Base-by-base conservation (phyloP, 2,113 vertebrate genomes). In the Lophura nycthemera region DNA sequence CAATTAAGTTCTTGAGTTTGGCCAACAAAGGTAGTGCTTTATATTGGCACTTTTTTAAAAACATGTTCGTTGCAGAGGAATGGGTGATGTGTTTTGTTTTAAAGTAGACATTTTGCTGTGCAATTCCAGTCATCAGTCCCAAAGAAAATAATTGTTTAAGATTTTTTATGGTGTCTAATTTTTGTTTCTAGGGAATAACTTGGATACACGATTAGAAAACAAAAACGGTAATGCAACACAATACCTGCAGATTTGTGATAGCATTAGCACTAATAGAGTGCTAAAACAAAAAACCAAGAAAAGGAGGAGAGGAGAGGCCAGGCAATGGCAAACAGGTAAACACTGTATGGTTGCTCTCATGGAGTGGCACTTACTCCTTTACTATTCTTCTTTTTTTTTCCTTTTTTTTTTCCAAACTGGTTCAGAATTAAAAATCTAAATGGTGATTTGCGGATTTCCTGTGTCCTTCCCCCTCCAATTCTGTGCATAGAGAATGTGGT, bases 321-420 rank as follows among this genome's bases (percentile, higher is more conserved):
- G 99, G 83, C 99, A 99, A 97, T 99, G 98, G 98, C 99, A 99
- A 98, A 99, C 99, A 96, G 99, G 99, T 99, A 98, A 97, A 96
- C 93, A 96, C 76, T 96, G 93, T 92, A 88, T 67, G 92, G 92
- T 64, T 89, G 80, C 88, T 96, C 78, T 96, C 87, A 93, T 43
- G 34, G 91, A 43, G 93, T 95, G 81, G 47, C 93, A 83, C 65
- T 92, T 67, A 21, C 93, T 95, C 95, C 85, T 91, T 21, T 92
- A 36, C 71, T 93, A 59, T 94, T 83, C 77, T 60, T 87, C 52
- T 59, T 71, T 59, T 64, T 69, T 27, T 36, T 45, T 66, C 52
- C 40, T 61, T 32, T 67, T 36, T 50, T 70, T n/a, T 67, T 16
- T 11, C 36, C 38, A 95, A 94, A 83, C 82, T 52, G 88, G 40